These are phyloP conservation scores for Myrmecophaga tridactyla DNA, from an alignment of 2,113 vertebrate genomes.

Conservation along the genomic window DNA sequence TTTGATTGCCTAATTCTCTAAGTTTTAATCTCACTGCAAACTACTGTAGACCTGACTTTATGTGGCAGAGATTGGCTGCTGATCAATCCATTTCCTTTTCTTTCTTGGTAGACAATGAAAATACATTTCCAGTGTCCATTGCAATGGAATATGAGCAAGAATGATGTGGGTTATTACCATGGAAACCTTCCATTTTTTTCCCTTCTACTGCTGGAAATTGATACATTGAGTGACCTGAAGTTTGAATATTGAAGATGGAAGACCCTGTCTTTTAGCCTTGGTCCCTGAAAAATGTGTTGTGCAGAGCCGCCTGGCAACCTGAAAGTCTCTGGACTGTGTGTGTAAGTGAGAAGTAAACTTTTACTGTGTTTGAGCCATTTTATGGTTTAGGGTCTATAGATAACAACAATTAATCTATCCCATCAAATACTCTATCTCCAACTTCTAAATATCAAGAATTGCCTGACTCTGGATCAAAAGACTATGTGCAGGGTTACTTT, in stretches of 20 bases:
- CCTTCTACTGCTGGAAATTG: neutral
- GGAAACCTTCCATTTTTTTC: neutral
- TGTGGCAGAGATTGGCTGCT: neutral
- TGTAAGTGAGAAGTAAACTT: neutral
- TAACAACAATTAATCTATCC: neutral
- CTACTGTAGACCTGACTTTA: neutral
- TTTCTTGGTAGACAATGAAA: neutral
- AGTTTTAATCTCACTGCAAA: neutral
- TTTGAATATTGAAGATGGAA: neutral
- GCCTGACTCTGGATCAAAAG: neutral
- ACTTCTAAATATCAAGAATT: neutral
- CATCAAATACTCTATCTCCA: neutral
- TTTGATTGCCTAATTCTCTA: neutral
- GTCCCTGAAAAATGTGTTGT: neutral
- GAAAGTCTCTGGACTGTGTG: neutral
- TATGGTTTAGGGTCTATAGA: neutral
- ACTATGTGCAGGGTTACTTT: neutral
- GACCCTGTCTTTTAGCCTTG: neutral
- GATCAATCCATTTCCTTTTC: neutral
- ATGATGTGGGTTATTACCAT: neutral
- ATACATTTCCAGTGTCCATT: neutral
- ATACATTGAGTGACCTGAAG: neutral
- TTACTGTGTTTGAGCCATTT: neutral
- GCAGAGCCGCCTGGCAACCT: neutral
- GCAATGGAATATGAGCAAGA: neutral